Base-by-base conservation (phyloP, 2,113 vertebrate genomes). In the Felis catus region DNA sequence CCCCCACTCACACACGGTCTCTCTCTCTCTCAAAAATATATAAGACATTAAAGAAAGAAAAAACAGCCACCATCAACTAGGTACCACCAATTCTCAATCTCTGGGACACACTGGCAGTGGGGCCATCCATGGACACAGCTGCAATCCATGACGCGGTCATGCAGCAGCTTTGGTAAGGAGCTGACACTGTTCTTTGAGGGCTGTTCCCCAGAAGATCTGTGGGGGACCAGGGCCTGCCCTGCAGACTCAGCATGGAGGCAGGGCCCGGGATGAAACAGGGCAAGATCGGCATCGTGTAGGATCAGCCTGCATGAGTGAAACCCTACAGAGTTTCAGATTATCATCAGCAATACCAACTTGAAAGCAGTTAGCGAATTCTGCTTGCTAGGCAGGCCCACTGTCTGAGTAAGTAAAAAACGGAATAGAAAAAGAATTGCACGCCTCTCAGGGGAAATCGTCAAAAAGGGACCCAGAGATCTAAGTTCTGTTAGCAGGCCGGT, bases 311-410 rank as follows among this genome's bases (percentile, higher is more conserved):
- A 39, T 0, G 18, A 94, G 97, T 41, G n/a, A 95, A 94, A 91
- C 65, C 53, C 83, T 81, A 61, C 45, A 13, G 89, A 78, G 51
- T 70, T 86, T 97, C 93, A 74, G 93, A 90, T 96, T 87, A 81
- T 86, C 95, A 92, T 63, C 93, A 94, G 91, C 91, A 90, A 89
- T 51, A 41, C 63, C 39, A 48, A 73, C 91, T 10, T 55, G 91
- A 96, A 95, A 94, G 76, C 91, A 80, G 91, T 82, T 29, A 83
- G 73, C 36, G 53, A 89, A 92, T 84, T 89, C 63, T 97, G 93
- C 96, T 94, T 80, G 74, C 70, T 0, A 91, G 91, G 93, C 95
- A 84, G 88, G 25, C 29, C 45, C 18, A 39, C 1, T 76, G 68
- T 74, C 89, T 90, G 51, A 92, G 25, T 76, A 82, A 96, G 65